phyloP scores from a whole-genome alignment of 2,888 invertebrate genomes.

The Epistrophella euchroma region DNA sequence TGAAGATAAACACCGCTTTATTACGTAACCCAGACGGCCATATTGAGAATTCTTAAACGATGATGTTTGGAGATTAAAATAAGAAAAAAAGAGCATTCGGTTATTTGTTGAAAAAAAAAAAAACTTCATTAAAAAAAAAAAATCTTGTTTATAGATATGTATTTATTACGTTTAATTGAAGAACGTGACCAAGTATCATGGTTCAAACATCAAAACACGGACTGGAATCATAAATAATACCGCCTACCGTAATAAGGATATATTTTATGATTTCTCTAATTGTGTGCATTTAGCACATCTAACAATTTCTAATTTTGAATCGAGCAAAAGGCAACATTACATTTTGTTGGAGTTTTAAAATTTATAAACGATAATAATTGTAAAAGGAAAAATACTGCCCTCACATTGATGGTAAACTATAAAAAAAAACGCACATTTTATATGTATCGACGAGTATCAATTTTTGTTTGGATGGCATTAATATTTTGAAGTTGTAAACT shows the following conservation, averaged over 20 bases:
- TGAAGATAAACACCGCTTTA: constrained; percentile 21
- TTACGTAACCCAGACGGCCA: constrained; percentile 33
- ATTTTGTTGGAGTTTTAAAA: background rate
- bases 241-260: constrained; percentile 58
- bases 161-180: background rate
- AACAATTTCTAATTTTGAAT: too few relatives aligned
- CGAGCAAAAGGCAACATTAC: background rate
- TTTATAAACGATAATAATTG: background rate
- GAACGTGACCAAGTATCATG: constrained; percentile 41
- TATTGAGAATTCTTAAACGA: constrained; percentile 2
- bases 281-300: constrained; percentile 25
- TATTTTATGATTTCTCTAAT: constrained; percentile 46
- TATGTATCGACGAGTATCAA: too few relatives aligned
- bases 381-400: too few relatives aligned
- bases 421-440: too few relatives aligned
- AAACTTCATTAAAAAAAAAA: background rate
- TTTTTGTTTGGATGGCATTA: too few relatives aligned
- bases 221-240: constrained; percentile 37
- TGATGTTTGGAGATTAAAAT: constrained; percentile 12
- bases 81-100: background rate
- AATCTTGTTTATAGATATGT: background rate
- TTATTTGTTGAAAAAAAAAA: background rate
- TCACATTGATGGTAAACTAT: too few relatives aligned
- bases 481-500: too few relatives aligned
- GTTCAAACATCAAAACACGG: constrained; percentile 23